phyloP scores from a whole-genome alignment of 2,888 invertebrate genomes.

The Sesamia inferens region DNA sequence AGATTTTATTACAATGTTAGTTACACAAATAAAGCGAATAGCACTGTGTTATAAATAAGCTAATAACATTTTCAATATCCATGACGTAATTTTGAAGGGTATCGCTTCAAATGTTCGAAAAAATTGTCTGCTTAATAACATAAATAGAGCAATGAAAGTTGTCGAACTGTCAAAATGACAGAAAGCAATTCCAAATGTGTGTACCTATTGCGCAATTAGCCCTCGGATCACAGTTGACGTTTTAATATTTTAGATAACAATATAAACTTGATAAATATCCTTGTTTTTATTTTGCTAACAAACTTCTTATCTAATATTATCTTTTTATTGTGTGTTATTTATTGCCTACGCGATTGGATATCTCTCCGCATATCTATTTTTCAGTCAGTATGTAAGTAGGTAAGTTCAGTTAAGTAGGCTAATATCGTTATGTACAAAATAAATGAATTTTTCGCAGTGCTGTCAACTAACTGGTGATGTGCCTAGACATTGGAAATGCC shows the following conservation, averaged over 20 bases:
- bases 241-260: slow-evolving; percentile 19
- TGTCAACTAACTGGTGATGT: neutral
- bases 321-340: slow-evolving; percentile 29
- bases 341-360: slow-evolving; percentile 11
- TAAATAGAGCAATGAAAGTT: neutral
- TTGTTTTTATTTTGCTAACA: slow-evolving; percentile 35
- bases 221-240: slow-evolving; percentile 3
- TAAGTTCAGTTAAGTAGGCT: too few species aligned
- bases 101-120: neutral
- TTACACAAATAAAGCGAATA: too few species aligned
- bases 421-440: neutral
- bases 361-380: slow-evolving; percentile 11
- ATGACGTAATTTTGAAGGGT: neutral
- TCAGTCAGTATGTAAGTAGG: neutral
- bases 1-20: too few species aligned
- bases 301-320: slow-evolving; percentile 40
- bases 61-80: too few species aligned
- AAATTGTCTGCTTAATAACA: neutral
- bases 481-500: neutral
- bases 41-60: too few species aligned
- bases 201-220: neutral
- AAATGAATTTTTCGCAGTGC: neutral
- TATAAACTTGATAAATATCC: neutral
- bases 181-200: neutral
- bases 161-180: neutral